These are phyloP conservation scores for Idaea dimidiata DNA, from an alignment of 2,888 invertebrate genomes.

Conservation along the genomic window DNA sequence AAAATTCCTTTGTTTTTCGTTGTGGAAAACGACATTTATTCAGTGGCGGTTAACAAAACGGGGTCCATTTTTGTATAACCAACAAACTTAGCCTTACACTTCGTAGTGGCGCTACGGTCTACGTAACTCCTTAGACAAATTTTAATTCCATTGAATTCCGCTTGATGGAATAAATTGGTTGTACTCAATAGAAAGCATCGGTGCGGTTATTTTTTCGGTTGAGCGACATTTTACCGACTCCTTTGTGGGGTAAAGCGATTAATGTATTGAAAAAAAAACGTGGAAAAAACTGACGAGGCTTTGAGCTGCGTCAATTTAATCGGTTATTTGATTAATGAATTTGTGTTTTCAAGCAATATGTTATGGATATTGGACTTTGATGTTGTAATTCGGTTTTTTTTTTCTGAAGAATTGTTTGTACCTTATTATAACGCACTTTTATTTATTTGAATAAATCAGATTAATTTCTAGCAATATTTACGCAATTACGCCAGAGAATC, in stretches of 20 bases:
- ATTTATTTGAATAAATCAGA: neutral
- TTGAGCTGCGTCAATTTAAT: neutral
- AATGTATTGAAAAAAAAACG: constrained; percentile 1
- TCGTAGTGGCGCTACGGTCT: neutral
- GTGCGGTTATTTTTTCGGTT: constrained; percentile 1
- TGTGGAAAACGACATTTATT: constrained; percentile 1
- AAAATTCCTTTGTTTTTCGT: constrained; percentile 4
- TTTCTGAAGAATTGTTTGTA: neutral
- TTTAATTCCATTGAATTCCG: neutral
- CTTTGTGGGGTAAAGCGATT: neutral
- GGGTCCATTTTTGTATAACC: neutral
- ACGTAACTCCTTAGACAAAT: neutral
- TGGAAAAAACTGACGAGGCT: neutral
- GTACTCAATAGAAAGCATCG: neutral
- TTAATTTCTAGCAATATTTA: neutral
- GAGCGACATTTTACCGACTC: neutral
- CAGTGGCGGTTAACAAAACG: neutral
- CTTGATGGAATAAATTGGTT: neutral
- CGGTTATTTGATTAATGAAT: constrained; percentile 3
- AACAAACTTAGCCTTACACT: neutral
- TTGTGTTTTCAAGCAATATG: neutral
- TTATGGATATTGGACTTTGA: neutral
- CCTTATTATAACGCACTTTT: neutral
- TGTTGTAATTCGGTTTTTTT: neutral
- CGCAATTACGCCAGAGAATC: too few relatives aligned